A percentile compares a stretch with the other conserved stretches of the same genome.
phyloP scores from a whole-genome alignment of 1,140 invertebrate genomes.

The Drosophila takahashii region DNA sequence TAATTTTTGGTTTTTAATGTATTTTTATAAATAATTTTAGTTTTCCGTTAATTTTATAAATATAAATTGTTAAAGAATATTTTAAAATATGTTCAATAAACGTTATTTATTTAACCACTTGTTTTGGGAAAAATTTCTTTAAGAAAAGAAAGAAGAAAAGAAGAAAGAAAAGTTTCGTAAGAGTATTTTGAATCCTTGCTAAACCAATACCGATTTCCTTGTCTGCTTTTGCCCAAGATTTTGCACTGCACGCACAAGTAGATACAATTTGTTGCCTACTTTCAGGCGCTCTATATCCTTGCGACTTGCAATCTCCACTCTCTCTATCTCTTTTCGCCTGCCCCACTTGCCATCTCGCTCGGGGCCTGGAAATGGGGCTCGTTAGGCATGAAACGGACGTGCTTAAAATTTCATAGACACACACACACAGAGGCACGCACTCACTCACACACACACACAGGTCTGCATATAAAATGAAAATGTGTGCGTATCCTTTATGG shows the following conservation, averaged over 20 bases:
- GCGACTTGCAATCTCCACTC: background rate
- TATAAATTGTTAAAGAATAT: too few species aligned
- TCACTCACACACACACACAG: slow-evolving; percentile 3
- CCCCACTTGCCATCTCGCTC: slow-evolving; percentile 11
- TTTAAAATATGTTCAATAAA: background rate
- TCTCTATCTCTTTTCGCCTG: background rate
- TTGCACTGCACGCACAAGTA: slow-evolving; percentile 27
- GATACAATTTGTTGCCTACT: slow-evolving; percentile 64
- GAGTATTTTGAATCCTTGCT: background rate
- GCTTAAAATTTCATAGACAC: slow-evolving; percentile 77
- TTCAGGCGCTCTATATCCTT: slow-evolving; percentile 37
- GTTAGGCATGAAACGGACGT: slow-evolving; percentile 78
- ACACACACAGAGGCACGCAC: slow-evolving; percentile 19
- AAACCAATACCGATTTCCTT: background rate
- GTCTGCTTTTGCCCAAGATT: background rate
- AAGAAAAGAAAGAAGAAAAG: too few species aligned
- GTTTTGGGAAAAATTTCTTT: too few species aligned
- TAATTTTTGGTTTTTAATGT: too few species aligned
- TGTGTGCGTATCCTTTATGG: slow-evolving; percentile 80
- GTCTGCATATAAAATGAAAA: slow-evolving; percentile 47
- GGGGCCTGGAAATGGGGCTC: slow-evolving; percentile 62
- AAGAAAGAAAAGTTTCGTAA: too few species aligned
- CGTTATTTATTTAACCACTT: too few species aligned
- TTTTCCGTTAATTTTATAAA: too few species aligned
- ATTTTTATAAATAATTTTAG: too few species aligned